These are phyloP conservation scores for Acridotheres tristis DNA, from an alignment of 2,797 vertebrate genomes.

Conservation along the genomic window DNA sequence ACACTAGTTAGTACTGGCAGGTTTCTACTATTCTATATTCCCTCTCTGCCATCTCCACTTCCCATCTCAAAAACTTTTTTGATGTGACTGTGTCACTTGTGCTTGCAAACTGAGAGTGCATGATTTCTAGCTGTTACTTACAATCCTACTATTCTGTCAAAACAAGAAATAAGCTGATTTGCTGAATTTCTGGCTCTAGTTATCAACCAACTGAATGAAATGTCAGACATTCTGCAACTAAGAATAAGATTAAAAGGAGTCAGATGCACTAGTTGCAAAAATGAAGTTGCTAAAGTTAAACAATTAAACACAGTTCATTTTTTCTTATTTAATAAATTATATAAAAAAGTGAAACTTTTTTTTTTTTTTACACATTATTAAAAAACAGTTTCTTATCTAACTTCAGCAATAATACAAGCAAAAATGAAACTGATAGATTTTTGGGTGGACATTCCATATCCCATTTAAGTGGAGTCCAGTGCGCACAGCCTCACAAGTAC, in stretches of 20 bases:
- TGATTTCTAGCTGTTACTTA: neutral
- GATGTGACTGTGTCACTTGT: neutral
- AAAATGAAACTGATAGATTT: neutral
- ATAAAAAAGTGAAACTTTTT: slow-evolving; percentile 66
- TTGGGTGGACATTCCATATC: slow-evolving; percentile 33
- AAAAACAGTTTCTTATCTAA: slow-evolving; percentile 65
- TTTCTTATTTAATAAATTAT: slow-evolving; percentile 77
- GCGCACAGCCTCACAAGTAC: slow-evolving; percentile 18
- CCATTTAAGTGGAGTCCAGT: slow-evolving; percentile 33
- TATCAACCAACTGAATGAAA: neutral
- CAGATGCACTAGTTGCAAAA: neutral
- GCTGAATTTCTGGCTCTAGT: neutral
- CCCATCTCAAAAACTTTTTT: neutral
- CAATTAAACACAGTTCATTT: slow-evolving; percentile 63
- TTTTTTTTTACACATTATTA: slow-evolving; percentile 57
- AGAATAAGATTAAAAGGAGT: neutral
- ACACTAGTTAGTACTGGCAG: neutral
- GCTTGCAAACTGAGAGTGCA: neutral
- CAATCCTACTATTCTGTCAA: neutral
- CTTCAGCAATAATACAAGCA: slow-evolving; percentile 63
- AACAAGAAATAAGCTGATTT: neutral
- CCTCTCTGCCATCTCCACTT: neutral
- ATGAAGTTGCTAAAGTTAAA: slow-evolving; percentile 57
- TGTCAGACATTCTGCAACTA: neutral
- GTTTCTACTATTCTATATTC: neutral